phyloP scores from a whole-genome alignment of 1,140 invertebrate genomes.

The Euwallacea similis region DNA sequence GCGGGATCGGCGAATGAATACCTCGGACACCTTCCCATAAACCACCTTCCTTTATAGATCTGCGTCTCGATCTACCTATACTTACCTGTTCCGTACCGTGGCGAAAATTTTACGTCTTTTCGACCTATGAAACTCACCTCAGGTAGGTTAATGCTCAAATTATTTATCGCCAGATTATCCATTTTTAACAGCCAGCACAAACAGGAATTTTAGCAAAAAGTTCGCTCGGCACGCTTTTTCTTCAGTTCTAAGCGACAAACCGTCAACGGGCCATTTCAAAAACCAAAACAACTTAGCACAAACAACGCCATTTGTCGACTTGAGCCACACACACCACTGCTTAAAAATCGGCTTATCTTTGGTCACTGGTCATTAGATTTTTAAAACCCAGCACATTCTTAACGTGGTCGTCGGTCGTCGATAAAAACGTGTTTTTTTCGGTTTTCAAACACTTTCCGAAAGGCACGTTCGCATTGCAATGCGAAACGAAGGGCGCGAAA shows the following conservation, averaged over 20 bases:
- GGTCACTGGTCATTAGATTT: constrained; percentile 13
- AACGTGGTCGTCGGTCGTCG: neutral
- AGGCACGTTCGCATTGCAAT: neutral
- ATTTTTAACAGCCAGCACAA: constrained; percentile 27
- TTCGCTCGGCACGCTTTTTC: neutral
- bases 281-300: neutral
- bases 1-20: no score
- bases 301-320: neutral
- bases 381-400: constrained; percentile 4
- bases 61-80: no score
- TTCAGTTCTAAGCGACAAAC: neutral
- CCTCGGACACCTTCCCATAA: neutral
- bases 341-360: constrained; percentile 8
- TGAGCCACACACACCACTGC: neutral
- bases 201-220: constrained; percentile 8
- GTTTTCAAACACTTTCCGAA: constrained; percentile 3
- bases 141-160: constrained; percentile 41
- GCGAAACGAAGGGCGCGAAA: neutral
- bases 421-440: neutral
- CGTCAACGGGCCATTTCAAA: neutral
- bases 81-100: neutral
- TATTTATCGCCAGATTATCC: constrained; percentile 46
- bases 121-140: constrained; percentile 38
- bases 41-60: neutral
- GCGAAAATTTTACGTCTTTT: neutral